These are phyloP conservation scores for Ichneumoninae sp. DNA, from an alignment of 2,888 invertebrate species.

Conservation along the genomic window DNA sequence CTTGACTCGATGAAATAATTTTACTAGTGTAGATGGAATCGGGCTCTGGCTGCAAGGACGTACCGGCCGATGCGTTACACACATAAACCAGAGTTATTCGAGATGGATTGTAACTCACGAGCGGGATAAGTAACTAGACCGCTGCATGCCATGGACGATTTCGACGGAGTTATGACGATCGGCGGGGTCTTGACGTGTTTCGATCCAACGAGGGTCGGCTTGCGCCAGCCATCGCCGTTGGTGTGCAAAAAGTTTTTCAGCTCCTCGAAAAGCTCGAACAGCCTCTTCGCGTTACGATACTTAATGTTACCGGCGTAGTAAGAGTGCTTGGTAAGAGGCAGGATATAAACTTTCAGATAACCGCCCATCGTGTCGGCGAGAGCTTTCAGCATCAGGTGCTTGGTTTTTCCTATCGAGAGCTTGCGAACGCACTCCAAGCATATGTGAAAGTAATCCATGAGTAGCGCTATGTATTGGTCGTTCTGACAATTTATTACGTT, in stretches of 20 bases:
- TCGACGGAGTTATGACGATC: slow-evolving; percentile 74
- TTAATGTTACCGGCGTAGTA: slow-evolving; percentile 88
- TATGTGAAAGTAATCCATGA: slow-evolving; percentile 80
- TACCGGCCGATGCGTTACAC: neutral
- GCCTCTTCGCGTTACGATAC: slow-evolving; percentile 85
- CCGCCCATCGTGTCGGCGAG: slow-evolving; percentile 87
- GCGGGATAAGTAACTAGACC: slow-evolving; percentile 74
- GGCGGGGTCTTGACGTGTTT: slow-evolving; percentile 68
- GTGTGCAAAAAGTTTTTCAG: slow-evolving; percentile 87
- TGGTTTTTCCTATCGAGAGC: slow-evolving; percentile 78
- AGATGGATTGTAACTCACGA: slow-evolving; percentile 60
- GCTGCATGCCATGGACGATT: slow-evolving; percentile 72
- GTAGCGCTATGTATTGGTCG: slow-evolving; percentile 78
- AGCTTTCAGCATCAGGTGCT: slow-evolving; percentile 80
- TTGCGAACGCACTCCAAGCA: slow-evolving; percentile 77
- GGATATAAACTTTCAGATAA: slow-evolving; percentile 87
- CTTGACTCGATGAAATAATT: neutral
- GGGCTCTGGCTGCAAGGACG: neutral
- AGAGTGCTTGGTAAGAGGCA: slow-evolving; percentile 87
- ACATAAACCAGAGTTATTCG: neutral
- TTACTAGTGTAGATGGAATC: neutral
- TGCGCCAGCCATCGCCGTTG: slow-evolving; percentile 87
- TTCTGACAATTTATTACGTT: slow-evolving; percentile 75
- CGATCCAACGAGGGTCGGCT: slow-evolving; percentile 69
- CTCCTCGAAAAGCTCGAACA: slow-evolving; percentile 86